phyloP scores from a whole-genome alignment of 2,888 invertebrate genomes.

The Crematogaster levior region DNA sequence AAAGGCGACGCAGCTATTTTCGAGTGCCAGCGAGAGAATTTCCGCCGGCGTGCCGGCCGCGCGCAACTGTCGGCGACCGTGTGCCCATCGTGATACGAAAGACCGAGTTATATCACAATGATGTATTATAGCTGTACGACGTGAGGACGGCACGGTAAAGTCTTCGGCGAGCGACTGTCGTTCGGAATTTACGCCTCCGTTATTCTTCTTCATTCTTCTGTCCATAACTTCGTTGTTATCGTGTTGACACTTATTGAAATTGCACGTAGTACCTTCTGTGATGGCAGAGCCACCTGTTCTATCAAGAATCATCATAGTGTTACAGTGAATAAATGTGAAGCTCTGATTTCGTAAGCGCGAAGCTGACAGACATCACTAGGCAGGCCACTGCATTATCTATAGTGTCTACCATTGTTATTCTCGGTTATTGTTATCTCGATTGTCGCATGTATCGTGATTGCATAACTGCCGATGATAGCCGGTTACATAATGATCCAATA shows the following conservation, averaged over 20 bases:
- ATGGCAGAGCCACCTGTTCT: background rate
- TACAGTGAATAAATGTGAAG: conserved; percentile 16
- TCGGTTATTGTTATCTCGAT: conserved; percentile 42
- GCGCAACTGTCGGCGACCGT: conserved; percentile 30
- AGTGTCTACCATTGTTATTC: conserved; percentile 25
- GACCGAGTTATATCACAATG: background rate
- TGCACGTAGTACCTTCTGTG: background rate
- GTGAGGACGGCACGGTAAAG: background rate
- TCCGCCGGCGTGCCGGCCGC: conserved; percentile 11
- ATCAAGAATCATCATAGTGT: background rate
- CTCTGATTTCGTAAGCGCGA: background rate
- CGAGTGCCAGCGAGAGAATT: conserved; percentile 51
- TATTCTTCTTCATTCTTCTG: background rate
- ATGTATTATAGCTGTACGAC: conserved; percentile 2
- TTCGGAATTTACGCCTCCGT: background rate
- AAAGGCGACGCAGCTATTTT: conserved; percentile 60
- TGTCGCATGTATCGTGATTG: conserved; percentile 26
- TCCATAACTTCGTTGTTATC: background rate
- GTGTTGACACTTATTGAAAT: background rate
- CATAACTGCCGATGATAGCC: conserved; percentile 44
- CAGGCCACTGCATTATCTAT: background rate
- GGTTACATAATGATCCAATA: conserved; percentile 33
- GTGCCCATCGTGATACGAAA: conserved; percentile 55
- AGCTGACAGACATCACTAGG: background rate
- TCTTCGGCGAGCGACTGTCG: background rate